These are phyloP conservation scores for Engraulis encrasicolus DNA, from an alignment of 2,113 vertebrate species.

Conservation along the genomic window DNA sequence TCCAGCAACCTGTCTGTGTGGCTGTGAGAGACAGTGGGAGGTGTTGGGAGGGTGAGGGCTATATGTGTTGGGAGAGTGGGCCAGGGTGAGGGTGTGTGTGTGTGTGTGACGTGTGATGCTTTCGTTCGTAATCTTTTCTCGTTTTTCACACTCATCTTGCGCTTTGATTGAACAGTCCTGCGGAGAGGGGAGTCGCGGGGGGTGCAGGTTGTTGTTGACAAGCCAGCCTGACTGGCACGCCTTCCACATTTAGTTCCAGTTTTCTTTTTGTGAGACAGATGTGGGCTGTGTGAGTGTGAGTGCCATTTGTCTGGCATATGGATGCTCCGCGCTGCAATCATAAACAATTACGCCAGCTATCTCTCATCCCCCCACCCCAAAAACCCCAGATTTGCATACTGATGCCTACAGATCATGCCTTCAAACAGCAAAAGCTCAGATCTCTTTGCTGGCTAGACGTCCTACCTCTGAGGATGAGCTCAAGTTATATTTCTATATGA, in stretches of 20 bases:
- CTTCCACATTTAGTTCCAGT: neutral
- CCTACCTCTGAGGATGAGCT: neutral
- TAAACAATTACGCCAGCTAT: constrained; percentile 68
- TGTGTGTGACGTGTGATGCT: neutral
- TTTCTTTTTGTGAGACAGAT: constrained; percentile 40
- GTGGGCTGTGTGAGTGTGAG: constrained; percentile 31
- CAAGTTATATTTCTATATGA: neutral
- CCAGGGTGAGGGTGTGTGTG: no score
- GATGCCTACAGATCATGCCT: constrained; percentile 54
- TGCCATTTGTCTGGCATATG: constrained; percentile 64
- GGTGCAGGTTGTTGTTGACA: constrained; percentile 19
- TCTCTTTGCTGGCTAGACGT: neutral
- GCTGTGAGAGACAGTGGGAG: neutral
- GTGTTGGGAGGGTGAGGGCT: no score
- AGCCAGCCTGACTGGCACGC: neutral
- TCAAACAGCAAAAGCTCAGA: constrained; percentile 36
- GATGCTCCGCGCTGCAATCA: constrained; percentile 72
- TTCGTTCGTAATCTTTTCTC: neutral
- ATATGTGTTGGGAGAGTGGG: no score
- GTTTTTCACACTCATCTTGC: constrained; percentile 12
- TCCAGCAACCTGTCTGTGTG: neutral
- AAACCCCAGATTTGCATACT: constrained; percentile 71
- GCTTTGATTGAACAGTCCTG: neutral
- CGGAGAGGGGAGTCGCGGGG: no score
- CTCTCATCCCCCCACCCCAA: constrained; percentile 51